phyloP scores from a whole-genome alignment of 2,888 invertebrate species.

The Orgyia antiqua region DNA sequence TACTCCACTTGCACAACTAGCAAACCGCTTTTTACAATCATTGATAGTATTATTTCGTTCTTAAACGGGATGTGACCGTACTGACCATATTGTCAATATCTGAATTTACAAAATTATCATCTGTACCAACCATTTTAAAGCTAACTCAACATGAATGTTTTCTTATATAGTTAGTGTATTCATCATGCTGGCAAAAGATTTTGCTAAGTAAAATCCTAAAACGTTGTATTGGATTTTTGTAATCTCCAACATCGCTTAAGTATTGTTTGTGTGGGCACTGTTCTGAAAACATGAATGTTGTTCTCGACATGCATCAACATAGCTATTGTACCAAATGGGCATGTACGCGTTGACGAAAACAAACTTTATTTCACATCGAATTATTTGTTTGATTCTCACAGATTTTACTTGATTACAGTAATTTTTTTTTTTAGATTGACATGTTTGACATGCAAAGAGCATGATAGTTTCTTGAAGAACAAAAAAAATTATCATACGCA shows the following conservation, averaged over 20 bases:
- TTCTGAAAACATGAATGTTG: slow-evolving; percentile 66
- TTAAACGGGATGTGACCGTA: slow-evolving; percentile 13
- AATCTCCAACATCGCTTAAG: slow-evolving; percentile 22
- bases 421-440: too few species aligned
- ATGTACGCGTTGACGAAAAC: slow-evolving; percentile 50
- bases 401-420: slow-evolving; percentile 33
- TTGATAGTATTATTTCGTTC: slow-evolving; percentile 14
- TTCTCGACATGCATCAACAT: slow-evolving; percentile 54
- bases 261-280: slow-evolving; percentile 36
- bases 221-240: slow-evolving; percentile 15
- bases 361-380: slow-evolving; percentile 53
- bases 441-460: too few species aligned
- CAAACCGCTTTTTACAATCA: slow-evolving; percentile 17
- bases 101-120: slow-evolving; percentile 2
- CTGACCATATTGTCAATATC: background rate
- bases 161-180: too few species aligned
- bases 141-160: too few species aligned
- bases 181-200: too few species aligned
- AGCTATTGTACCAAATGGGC: slow-evolving; percentile 55
- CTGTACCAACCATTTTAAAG: too few species aligned
- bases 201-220: too few species aligned
- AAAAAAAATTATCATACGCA: too few species aligned
- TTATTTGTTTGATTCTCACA: slow-evolving; percentile 47
- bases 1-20: slow-evolving; percentile 42
- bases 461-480: too few species aligned